Base-by-base conservation (phyloP, 2,888 invertebrate species). In the Drosophila koepferae region DNA sequence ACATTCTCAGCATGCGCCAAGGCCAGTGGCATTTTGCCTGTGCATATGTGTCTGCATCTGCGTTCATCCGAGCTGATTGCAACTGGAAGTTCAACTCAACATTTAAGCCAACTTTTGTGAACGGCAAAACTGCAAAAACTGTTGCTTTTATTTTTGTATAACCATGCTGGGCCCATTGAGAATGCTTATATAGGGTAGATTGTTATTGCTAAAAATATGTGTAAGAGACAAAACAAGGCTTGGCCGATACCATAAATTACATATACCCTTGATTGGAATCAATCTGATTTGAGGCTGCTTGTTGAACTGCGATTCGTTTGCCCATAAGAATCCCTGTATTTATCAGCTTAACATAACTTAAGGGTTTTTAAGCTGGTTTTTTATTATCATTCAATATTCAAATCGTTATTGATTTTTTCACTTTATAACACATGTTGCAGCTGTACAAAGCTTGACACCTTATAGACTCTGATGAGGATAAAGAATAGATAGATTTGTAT, bases 1-100 rank as follows among this genome's bases (percentile, higher is more conserved):
- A 78, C 88, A 87, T 86, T 90, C 85, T 86, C 85, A 89, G 90
- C 89, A 51, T 71, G 89, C 87, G 78, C 89, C 85, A 86, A 86
- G 85, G 85, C 85, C 90, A 89, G 74, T 86, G 74, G 67, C 89
- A 88, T 89, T 90, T 74, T 74, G 80, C 41, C 3, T 59, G 18
- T 40, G 48, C 60, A 60, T 46, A 59, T 49, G 44, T 62, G 55
- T 31, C 63, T 44, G 53, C 53, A 38, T 53, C 54, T 43, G 40
- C 56, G 49, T 44, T 41, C 56, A 55, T 54, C 62, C 60, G 51
- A 51, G 43, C 54, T 55, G 51, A 63, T 59, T 58, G 66, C 43
- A 70, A 74, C 63, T 81, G 78, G 70, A 74, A 82, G 80, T 79
- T 68, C 74, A 68, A 61, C 64, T 81, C 80, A 77, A 78, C 74